A percentile compares a stretch with the other conserved stretches of the same genome.
Conservation (phyloP, 2,888 invertebrate genomes). For the Drosophila monieri region DNA sequence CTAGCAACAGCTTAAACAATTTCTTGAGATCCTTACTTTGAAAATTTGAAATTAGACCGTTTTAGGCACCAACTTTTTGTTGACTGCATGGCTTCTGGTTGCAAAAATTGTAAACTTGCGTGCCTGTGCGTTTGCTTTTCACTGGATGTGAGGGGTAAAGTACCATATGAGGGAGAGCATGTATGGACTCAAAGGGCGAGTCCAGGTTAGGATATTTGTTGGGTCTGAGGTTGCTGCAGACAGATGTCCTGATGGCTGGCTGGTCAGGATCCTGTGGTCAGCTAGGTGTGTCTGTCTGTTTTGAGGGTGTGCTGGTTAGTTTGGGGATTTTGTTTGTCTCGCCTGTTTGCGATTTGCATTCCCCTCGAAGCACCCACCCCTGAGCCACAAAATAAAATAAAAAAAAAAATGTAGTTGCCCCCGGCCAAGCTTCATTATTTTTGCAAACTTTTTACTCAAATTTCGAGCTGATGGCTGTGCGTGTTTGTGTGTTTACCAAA, state of each 20-base stretch:
- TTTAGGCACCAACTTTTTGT: not conserved
- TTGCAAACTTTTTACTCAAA: slow-evolving; percentile 72
- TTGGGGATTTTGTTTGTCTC: slow-evolving; percentile 60
- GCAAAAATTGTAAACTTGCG: slow-evolving; percentile 57
- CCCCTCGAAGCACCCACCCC: not conserved
- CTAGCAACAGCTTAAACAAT: no score
- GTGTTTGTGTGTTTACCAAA: slow-evolving; percentile 26
- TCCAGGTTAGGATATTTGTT: not conserved
- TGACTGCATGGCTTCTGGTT: slow-evolving; percentile 49
- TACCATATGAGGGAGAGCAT: not conserved
- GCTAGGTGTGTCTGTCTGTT: slow-evolving; percentile 44
- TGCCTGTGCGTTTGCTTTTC: slow-evolving; percentile 54
- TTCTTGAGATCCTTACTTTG: not conserved
- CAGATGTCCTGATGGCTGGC: slow-evolving; percentile 23
- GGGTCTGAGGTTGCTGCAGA: slow-evolving; percentile 20
- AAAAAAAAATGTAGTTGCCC: slow-evolving; percentile 31
- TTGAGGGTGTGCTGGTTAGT: slow-evolving; percentile 30
- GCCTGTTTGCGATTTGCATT: slow-evolving; percentile 72
- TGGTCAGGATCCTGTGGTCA: slow-evolving; percentile 60
- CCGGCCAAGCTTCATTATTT: slow-evolving; percentile 77
- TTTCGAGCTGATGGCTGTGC: slow-evolving; percentile 11
- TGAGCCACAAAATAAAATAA: not conserved
- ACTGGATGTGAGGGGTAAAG: not conserved
- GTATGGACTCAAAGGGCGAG: slow-evolving; percentile 5
- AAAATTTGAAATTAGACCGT: not conserved